Evolutionary conservation across 1,140 invertebrate genomes (phyloP).

Genomic region (Zaprionus nigranus): DNA sequence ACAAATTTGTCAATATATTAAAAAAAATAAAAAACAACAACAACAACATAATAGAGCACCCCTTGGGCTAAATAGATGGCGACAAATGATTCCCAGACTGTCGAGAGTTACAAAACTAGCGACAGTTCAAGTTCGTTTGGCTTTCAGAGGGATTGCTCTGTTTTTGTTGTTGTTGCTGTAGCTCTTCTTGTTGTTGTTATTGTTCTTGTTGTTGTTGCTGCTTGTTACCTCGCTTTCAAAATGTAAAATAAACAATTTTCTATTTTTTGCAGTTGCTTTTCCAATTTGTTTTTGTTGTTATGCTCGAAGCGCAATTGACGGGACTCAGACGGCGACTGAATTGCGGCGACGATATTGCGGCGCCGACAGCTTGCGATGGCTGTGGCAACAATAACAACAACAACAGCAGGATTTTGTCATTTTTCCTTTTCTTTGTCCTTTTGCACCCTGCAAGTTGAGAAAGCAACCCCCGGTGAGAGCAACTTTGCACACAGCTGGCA

Average conservation of each 20-base stretch:
- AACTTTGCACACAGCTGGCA: slow-evolving; percentile 53
- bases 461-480: slow-evolving; percentile 34
- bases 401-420: slow-evolving; percentile 50
- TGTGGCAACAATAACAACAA: slow-evolving; percentile 62
- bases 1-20: slow-evolving; percentile 75
- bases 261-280: slow-evolving; percentile 33
- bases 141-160: slow-evolving; percentile 18
- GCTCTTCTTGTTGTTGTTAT: slow-evolving; percentile 34
- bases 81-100: slow-evolving; percentile 61
- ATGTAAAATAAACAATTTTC: slow-evolving; percentile 50
- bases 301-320: slow-evolving; percentile 65
- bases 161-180: slow-evolving; percentile 34
- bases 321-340: slow-evolving; percentile 63
- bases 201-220: slow-evolving; percentile 30
- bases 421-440: slow-evolving; percentile 61
- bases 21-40: slow-evolving; percentile 36
- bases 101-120: slow-evolving; percentile 43
- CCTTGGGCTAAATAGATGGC: slow-evolving; percentile 42
- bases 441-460: slow-evolving; percentile 36
- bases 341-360: slow-evolving; percentile 55
- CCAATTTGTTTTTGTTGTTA: slow-evolving; percentile 35
- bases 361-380: slow-evolving; percentile 75
- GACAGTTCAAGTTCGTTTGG: slow-evolving; percentile 74
- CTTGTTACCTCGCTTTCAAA: slow-evolving; percentile 57
- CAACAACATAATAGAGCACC: slow-evolving; percentile 37